Base-by-base conservation (phyloP, 37 sponge, comb jelly and placozoan species). In the Beroe forskalii region DNA sequence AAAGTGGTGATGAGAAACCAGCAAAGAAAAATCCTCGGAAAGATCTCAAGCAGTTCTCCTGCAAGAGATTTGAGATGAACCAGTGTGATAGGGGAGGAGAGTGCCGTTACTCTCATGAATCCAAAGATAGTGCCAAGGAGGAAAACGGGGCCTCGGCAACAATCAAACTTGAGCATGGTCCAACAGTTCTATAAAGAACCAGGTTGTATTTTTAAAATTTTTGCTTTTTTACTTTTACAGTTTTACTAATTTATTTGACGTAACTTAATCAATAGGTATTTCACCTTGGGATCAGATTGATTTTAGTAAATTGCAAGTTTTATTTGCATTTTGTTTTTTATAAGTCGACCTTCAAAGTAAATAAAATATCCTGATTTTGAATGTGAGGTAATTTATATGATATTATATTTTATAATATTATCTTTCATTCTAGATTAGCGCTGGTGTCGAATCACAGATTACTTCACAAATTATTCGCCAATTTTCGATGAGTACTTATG, bases 61-160 rank as follows among this genome's bases (percentile, higher is more conserved):
- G 93, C 63, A 93, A 91, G 67, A 91, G 90, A 32, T 93, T 93
- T 91, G 89, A 75, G 67, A 48, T 62, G 76, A 69, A 90, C 39
- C 55, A 90, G 75, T 92, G 92, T 61, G 62, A 61, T 27, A 32
- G 66, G 42, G 92, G 90, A 0, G 76, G 90, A 0, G 62, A 90
- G 8, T 92, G 92, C 37, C 67, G 92, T 24, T 92, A 92, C 38
- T 60, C 62, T 42, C 92, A 92, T 24, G 32, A 27, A 38, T 3
- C 64, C 4, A 90, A 80, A 25, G 86, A 80, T 32, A 44, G 14
- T 2, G 17, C 4, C 17, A 36, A 36, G 28, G 12, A 6, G 14
- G 72, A 69, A 37, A 69, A 69, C 32, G n/a, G n/a, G n/a, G n/a
- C n/a, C n/a, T 28, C 72, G 6, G 12, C 55, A 17, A 48, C 55